Conservation (phyloP, 2,113 vertebrate genomes). For the Ciconia boyciana region DNA sequence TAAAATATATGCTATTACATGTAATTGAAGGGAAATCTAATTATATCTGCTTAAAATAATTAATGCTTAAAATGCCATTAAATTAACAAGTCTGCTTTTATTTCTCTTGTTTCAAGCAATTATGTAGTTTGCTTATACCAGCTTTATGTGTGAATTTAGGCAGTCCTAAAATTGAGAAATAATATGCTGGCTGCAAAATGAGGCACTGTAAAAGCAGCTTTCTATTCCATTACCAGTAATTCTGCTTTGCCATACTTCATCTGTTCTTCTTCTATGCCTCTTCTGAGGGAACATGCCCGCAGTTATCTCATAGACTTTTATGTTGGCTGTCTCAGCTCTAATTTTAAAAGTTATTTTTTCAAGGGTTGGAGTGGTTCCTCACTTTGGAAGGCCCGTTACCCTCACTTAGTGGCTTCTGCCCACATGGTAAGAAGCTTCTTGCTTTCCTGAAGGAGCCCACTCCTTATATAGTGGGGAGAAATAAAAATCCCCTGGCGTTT, state of each 20-base stretch:
- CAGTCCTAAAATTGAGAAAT: background rate
- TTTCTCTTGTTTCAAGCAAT: slow-evolving; percentile 24
- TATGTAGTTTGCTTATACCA: slow-evolving; percentile 8
- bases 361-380: background rate
- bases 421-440: background rate
- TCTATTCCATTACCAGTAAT: background rate
- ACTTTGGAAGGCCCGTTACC: background rate
- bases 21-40: slow-evolving; percentile 1
- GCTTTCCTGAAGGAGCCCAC: background rate
- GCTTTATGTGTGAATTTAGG: background rate
- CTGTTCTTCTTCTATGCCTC: background rate
- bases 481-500: background rate
- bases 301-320: background rate
- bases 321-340: background rate
- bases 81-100: slow-evolving; percentile 5
- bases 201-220: background rate
- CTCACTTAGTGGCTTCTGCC: background rate
- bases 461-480: background rate
- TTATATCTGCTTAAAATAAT: slow-evolving; percentile 37
- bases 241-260: background rate
- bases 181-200: background rate
- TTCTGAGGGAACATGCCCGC: background rate
- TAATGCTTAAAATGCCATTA: slow-evolving; percentile 14
- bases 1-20: background rate
- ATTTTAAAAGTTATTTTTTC: background rate